Evolutionary conservation across 2,888 invertebrate species (phyloP).

Genomic region (Troides helena): DNA sequence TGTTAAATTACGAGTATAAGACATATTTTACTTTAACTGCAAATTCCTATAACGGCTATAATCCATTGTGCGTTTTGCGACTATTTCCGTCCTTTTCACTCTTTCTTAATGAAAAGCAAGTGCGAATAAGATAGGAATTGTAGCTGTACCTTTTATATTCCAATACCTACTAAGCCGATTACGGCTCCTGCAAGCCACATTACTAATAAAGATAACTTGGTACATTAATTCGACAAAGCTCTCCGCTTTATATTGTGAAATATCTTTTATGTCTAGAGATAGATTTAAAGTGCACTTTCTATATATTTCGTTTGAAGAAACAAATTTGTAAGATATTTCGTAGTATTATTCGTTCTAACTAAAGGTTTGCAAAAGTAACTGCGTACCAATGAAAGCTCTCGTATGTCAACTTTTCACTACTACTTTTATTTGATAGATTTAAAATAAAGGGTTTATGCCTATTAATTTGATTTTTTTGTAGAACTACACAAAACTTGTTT

Average conservation of each 20-base stretch:
- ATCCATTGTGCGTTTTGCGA: background rate
- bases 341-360: too few relatives aligned
- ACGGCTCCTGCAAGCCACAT: slow-evolving; percentile 11
- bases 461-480: too few relatives aligned
- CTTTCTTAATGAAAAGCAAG: background rate
- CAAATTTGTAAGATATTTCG: too few relatives aligned
- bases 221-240: slow-evolving; percentile 22
- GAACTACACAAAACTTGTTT: too few relatives aligned
- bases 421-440: too few relatives aligned
- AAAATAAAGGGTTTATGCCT: too few relatives aligned
- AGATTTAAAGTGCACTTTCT: too few relatives aligned
- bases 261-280: background rate
- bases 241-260: slow-evolving; percentile 5
- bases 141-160: slow-evolving; percentile 13
- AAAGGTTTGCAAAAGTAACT: too few relatives aligned
- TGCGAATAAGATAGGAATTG: slow-evolving; percentile 13
- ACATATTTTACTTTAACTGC: slow-evolving; percentile 14
- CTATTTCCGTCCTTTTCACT: slow-evolving; percentile 10
- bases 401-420: too few relatives aligned
- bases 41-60: slow-evolving; percentile 19
- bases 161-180: slow-evolving; percentile 25
- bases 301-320: too few relatives aligned
- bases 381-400: too few relatives aligned
- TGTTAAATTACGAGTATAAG: slow-evolving; percentile 11
- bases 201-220: slow-evolving; percentile 28